Conservation (phyloP, 1,140 invertebrate species). For the Lamellibrachia luymesi region DNA sequence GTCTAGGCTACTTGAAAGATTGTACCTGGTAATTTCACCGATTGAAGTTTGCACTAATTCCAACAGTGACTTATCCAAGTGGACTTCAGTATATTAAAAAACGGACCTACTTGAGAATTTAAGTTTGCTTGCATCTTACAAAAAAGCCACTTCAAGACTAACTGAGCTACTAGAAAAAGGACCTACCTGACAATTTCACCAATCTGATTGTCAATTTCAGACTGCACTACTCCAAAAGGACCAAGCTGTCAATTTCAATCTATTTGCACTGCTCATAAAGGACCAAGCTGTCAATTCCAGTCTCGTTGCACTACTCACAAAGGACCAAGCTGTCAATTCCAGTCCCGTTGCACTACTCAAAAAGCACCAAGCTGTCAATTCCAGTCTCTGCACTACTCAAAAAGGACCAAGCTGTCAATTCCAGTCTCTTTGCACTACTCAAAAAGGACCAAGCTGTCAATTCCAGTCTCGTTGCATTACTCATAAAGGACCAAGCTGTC, state of each 20-base stretch:
- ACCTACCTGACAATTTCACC: not conserved
- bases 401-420: conserved; percentile 51
- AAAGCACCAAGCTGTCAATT: conserved; percentile 51
- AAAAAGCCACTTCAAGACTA: too few relatives aligned
- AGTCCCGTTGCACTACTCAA: not conserved
- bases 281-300: conserved; percentile 51
- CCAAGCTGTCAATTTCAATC: not conserved
- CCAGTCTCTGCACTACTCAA: not conserved
- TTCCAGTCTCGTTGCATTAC: not conserved
- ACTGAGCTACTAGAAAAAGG: too few relatives aligned
- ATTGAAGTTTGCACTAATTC: too few relatives aligned
- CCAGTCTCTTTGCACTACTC: not conserved
- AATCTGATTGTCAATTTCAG: not conserved
- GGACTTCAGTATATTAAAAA: too few relatives aligned
- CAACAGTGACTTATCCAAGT: too few relatives aligned
- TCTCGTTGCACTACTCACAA: not conserved
- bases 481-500: conserved; percentile 51
- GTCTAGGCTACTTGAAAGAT: too few relatives aligned
- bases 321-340: conserved; percentile 51
- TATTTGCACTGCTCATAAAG: not conserved
- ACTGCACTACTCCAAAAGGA: not conserved
- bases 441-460: conserved; percentile 51
- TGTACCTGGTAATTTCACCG: not conserved
- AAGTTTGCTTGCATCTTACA: too few relatives aligned
- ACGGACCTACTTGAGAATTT: not conserved